phyloP scores from a whole-genome alignment of 1,140 invertebrate species.

The Apolygus lucorum region DNA sequence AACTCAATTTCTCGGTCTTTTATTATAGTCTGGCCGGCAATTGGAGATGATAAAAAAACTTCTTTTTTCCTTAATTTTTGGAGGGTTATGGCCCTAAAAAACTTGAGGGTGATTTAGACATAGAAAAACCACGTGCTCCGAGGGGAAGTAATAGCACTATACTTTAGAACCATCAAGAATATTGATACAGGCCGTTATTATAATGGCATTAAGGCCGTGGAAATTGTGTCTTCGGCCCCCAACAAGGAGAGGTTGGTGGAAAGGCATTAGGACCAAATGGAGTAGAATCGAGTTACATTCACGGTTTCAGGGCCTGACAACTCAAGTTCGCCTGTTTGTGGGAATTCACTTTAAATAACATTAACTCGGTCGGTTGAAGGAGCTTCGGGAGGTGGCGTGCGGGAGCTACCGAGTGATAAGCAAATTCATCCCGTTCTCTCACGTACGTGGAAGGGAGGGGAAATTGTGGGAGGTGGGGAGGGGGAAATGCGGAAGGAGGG shows the following conservation, averaged over 20 bases:
- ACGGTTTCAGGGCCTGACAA: not conserved
- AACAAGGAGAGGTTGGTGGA: not conserved
- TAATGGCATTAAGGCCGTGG: conserved; percentile 6
- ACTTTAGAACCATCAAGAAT: not conserved
- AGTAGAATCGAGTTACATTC: conserved; percentile 12
- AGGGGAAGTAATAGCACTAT: not conserved
- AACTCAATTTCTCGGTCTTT: too few species aligned
- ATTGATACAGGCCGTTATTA: conserved; percentile 3
- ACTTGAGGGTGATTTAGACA: not conserved
- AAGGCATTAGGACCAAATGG: conserved; percentile 10
- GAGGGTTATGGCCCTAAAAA: not conserved
- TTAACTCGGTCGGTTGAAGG: not conserved
- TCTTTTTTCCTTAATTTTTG: too few species aligned
- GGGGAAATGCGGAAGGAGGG: not conserved
- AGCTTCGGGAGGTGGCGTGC: not conserved
- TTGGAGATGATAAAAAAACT: too few species aligned
- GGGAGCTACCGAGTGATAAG: not conserved
- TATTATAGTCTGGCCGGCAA: too few species aligned
- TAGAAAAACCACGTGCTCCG: not conserved
- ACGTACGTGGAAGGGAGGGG: not conserved
- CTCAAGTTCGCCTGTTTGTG: conserved; percentile 2
- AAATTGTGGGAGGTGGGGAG: not conserved
- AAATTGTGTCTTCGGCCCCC: conserved; percentile 1
- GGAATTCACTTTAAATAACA: conserved; percentile 17
- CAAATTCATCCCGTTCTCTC: not conserved